A percentile compares a stretch with the other conserved stretches of the same genome.
Conservation (phyloP, 2,888 invertebrate genomes). For the Drosophila maculinotata region DNA sequence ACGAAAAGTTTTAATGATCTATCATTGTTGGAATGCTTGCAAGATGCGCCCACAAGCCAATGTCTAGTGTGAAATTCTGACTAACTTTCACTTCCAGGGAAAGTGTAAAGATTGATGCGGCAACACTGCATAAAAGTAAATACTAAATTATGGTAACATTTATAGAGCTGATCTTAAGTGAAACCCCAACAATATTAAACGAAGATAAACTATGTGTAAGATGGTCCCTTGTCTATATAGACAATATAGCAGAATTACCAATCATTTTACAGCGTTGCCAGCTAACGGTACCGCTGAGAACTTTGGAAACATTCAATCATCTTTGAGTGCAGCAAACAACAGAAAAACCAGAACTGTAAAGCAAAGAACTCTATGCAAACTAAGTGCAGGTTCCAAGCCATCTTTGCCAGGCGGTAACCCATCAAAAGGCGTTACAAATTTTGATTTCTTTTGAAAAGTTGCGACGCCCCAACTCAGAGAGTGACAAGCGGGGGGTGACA, state of each 20-base stretch:
- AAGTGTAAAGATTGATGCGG: conserved; percentile 37
- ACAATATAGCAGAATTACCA: conserved; percentile 46
- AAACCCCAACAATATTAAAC: too few relatives aligned
- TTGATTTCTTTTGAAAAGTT: conserved; percentile 78
- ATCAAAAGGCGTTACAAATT: conserved; percentile 79
- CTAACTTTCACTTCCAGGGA: conserved; percentile 50
- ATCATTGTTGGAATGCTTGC: conserved; percentile 65
- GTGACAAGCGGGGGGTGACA: conserved; percentile 23
- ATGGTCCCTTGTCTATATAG: too few relatives aligned
- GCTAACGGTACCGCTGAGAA: conserved; percentile 56
- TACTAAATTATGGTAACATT: too few relatives aligned
- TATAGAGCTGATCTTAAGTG: too few relatives aligned
- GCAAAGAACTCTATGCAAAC: conserved; percentile 71
- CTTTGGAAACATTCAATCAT: conserved; percentile 62
- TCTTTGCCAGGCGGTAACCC: conserved; percentile 58
- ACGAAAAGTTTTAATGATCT: conserved; percentile 67
- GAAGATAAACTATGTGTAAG: too few relatives aligned
- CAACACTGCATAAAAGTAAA: neutral
- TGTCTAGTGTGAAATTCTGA: conserved; percentile 37
- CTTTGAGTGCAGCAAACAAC: conserved; percentile 30
- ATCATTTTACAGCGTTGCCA: conserved; percentile 26
- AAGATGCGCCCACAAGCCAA: conserved; percentile 36
- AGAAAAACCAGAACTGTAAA: conserved; percentile 15
- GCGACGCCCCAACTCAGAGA: conserved; percentile 61
- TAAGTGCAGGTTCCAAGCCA: conserved; percentile 64